Evolutionary conservation across 1,140 invertebrate genomes (phyloP).

Genomic region (Papilio polytes): DNA sequence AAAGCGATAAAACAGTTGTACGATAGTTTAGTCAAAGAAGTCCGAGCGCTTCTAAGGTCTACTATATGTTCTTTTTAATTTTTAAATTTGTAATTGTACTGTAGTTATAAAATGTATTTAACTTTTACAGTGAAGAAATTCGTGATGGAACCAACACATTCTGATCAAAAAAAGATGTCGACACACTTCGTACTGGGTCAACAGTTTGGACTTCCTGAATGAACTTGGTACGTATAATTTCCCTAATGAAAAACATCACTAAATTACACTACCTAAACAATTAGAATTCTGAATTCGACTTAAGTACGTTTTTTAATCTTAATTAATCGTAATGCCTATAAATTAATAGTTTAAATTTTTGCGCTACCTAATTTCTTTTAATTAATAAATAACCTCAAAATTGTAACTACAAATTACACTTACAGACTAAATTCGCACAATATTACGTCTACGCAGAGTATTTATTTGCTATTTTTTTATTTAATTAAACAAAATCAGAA

Average conservation of each 20-base stretch:
- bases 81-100: no score
- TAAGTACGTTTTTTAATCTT: conserved; percentile 2
- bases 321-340: conserved; percentile 30
- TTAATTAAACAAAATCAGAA: background rate
- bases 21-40: no score
- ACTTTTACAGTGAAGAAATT: no score
- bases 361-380: conserved; percentile 4
- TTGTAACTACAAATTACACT: background rate
- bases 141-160: no score
- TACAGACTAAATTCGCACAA: background rate
- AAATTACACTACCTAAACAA: conserved; percentile 1
- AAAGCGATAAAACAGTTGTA: no score
- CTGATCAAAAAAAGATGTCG: no score
- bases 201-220: background rate
- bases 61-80: no score
- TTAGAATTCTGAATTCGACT: conserved; percentile 20
- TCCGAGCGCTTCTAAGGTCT: no score
- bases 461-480: background rate
- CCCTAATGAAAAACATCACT: conserved; percentile 1
- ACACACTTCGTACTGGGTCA: no score
- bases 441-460: conserved; percentile 3
- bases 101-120: no score
- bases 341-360: conserved; percentile 35
- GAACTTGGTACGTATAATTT: conserved; percentile 12
- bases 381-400: conserved; percentile 11